Base-by-base conservation (phyloP, 2,113 vertebrate species). In the Rhadina sibilatrix region DNA sequence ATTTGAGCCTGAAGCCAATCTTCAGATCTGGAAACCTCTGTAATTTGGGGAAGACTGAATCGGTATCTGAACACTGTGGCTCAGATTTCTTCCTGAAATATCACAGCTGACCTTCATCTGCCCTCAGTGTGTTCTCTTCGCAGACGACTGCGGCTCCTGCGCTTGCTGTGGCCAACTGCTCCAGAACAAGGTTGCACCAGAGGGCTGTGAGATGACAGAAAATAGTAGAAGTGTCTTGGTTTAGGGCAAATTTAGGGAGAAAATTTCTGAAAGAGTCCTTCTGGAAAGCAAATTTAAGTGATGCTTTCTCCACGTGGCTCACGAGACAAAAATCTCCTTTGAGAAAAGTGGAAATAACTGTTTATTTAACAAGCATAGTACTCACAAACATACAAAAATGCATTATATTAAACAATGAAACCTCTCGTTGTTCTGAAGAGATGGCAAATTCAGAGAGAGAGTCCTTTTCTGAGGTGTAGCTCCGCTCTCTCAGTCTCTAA, bases 61-160 rank as follows among this genome's bases (percentile, higher is more conserved):
- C 72, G 71, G 15, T 84, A 71, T 82, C 61, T 87, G 91, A 87
- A 52, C 37, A 35, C 25, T 91, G 94, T 69, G 87, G 89, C 61
- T 96, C 53, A 78, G 53, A 89, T 11, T 54, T 94, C 44, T 84
- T 87, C 87, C 70, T 85, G 75, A 96, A 96, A 94, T 93, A 76
- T 28, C 52, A 16, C 46, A 47, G 49, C 30, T 89, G 80, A 94
- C 84, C 81, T 91, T 54, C 37, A 18, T 61, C n/a, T 89, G 81
- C 46, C 74, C 89, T 82, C 70, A 70, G 17, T 0, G 0, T 52
- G 56, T 54, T 69, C 56, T 78, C 37, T 89, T 94, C 83, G 89
- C 70, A 76, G 28, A 76, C 59, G 46, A 23, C 69, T 91, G 79
- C 0, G 5, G 46, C 49, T 92, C 44, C 38, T 79, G 42, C 4